phyloP scores from a whole-genome alignment of 2,113 vertebrate genomes.

The Rutilus rutilus region DNA sequence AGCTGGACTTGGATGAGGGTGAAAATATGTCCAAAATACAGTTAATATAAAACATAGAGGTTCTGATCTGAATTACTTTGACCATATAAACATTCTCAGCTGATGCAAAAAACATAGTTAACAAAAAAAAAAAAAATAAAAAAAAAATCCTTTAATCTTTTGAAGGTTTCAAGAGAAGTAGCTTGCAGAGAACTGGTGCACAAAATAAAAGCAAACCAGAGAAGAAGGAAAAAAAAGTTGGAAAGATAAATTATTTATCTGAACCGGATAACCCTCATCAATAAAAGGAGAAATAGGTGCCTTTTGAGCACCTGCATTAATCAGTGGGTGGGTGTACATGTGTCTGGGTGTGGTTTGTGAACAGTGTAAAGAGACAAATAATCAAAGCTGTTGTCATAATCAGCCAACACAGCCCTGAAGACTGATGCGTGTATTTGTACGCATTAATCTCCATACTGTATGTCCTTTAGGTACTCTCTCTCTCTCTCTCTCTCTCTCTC shows the following conservation, averaged over 20 bases:
- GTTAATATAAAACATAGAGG: background rate
- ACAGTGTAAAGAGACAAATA: constrained; percentile 39
- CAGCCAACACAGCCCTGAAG: constrained; percentile 13
- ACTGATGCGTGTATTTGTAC: constrained; percentile 2
- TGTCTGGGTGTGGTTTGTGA: constrained; percentile 32
- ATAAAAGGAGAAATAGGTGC: constrained; percentile 39
- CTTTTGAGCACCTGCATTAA: constrained; percentile 51
- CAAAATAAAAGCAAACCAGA: background rate
- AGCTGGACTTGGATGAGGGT: background rate
- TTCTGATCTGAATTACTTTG: constrained; percentile 20
- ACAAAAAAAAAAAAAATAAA: background rate
- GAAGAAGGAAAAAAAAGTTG: background rate
- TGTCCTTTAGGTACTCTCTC: background rate
- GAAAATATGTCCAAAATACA: background rate
- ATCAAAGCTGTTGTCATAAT: constrained; percentile 45
- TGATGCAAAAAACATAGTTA: background rate
- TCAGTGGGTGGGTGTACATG: constrained; percentile 41
- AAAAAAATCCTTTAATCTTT: background rate
- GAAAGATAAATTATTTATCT: constrained; percentile 49
- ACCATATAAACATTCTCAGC: constrained; percentile 24
- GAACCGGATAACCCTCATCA: constrained; percentile 47
- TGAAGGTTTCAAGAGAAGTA: background rate
- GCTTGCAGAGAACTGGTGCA: background rate
- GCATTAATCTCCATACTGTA: constrained; percentile 32
- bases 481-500: background rate